Evolutionary conservation across 1,140 invertebrate species (phyloP).

Genomic region (Trypoxylus dichotomus): DNA sequence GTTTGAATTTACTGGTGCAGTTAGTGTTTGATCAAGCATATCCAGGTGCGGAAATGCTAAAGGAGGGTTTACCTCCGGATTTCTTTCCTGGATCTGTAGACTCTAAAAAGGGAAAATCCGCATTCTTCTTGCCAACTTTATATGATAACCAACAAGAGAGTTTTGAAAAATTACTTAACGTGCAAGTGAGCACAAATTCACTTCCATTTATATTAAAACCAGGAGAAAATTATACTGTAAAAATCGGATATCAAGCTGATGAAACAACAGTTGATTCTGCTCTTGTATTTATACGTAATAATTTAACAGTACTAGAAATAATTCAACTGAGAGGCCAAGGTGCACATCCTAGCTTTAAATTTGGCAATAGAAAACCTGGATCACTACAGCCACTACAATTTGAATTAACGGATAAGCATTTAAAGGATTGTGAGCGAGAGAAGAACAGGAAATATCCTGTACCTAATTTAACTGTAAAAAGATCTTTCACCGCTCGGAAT

Average conservation of each 20-base stretch:
- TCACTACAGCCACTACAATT: constrained; percentile 74
- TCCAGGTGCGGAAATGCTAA: constrained; percentile 57
- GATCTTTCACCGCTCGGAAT: constrained; percentile 87
- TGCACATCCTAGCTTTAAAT: constrained; percentile 82
- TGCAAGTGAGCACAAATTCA: constrained; percentile 39
- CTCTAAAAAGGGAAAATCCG: neutral
- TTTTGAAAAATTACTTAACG: constrained; percentile 38
- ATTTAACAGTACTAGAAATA: constrained; percentile 89
- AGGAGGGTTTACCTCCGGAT: constrained; percentile 55
- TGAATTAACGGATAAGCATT: constrained; percentile 81
- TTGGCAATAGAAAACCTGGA: constrained; percentile 86
- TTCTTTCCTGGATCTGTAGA: constrained; percentile 39
- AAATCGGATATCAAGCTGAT: constrained; percentile 51
- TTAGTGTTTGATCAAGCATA: constrained; percentile 64
- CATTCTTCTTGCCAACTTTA: constrained; percentile 46
- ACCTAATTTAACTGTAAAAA: constrained; percentile 77
- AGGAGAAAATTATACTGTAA: constrained; percentile 53
- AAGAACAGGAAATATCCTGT: constrained; percentile 49
- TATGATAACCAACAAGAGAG: constrained; percentile 33
- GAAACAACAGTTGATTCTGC: constrained; percentile 52
- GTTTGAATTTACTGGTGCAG: constrained; percentile 63
- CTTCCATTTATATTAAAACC: constrained; percentile 55
- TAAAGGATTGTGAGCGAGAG: constrained; percentile 79
- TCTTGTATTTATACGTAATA: constrained; percentile 71
- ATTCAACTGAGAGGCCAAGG: constrained; percentile 81